Conservation (phyloP, 1,140 invertebrate species). For the Drosophila takahashii region DNA sequence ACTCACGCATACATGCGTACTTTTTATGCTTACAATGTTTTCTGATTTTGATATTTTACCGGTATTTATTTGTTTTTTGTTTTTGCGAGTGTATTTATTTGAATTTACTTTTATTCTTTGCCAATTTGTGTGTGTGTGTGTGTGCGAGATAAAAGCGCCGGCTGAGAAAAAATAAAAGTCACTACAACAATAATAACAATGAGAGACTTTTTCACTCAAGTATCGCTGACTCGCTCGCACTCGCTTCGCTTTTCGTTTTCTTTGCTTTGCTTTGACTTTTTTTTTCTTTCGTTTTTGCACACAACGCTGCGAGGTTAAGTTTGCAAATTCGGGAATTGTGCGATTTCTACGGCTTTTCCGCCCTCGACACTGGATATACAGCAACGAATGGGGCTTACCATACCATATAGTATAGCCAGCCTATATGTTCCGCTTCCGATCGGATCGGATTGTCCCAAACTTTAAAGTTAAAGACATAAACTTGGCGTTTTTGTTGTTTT, state of each 20-base stretch:
- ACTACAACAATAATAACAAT: constrained; percentile 29
- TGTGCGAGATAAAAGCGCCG: constrained; percentile 27
- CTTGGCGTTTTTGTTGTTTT: neutral
- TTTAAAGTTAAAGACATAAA: neutral
- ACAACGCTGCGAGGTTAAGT: constrained; percentile 76
- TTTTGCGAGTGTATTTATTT: constrained; percentile 30
- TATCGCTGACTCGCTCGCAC: constrained; percentile 40
- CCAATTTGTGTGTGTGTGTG: neutral
- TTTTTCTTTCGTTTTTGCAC: constrained; percentile 48
- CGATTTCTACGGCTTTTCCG: constrained; percentile 22
- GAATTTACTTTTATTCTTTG: constrained; percentile 1
- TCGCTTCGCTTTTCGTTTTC: constrained; percentile 40
- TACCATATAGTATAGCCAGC: neutral
- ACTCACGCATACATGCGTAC: constrained; percentile 3
- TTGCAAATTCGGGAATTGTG: constrained; percentile 50
- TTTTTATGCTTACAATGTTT: constrained; percentile 13
- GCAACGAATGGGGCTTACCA: neutral
- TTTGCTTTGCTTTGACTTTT: constrained; percentile 4
- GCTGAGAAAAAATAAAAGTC: constrained; percentile 21
- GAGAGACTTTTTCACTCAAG: constrained; percentile 56
- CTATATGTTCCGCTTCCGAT: neutral
- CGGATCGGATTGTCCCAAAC: neutral
- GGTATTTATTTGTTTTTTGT: constrained; percentile 28
- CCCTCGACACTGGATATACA: neutral
- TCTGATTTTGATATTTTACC: constrained; percentile 20